Evolutionary conservation across 2,113 vertebrate species (phyloP).

Genomic region (Salvelinus sp.): DNA sequence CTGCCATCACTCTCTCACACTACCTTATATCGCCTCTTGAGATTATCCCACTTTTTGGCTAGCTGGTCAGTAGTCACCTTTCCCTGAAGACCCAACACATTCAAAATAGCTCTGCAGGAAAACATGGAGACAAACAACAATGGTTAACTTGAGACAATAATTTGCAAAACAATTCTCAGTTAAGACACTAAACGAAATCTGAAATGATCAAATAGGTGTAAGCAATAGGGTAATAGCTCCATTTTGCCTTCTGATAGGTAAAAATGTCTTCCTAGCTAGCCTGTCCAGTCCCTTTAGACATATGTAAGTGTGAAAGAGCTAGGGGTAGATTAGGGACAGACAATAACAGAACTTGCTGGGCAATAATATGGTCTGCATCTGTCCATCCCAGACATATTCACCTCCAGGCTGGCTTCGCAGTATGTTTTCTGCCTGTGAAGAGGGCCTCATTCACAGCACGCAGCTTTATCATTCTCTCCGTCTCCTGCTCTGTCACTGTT

Average conservation of each 20-base stretch:
- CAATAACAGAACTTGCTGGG: too few species aligned
- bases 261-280: too few species aligned
- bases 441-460: conserved; percentile 63
- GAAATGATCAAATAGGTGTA: not conserved
- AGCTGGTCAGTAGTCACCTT: conserved; percentile 71
- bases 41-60: conserved; percentile 73
- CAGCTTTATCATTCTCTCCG: conserved; percentile 64
- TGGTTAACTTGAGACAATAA: too few species aligned
- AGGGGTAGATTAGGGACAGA: too few species aligned
- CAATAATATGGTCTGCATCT: too few species aligned
- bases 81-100: conserved; percentile 68
- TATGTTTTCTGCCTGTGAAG: conserved; percentile 68
- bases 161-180: not conserved
- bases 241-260: too few species aligned
- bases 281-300: not conserved
- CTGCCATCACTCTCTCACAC: not conserved
- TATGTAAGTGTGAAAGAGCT: too few species aligned
- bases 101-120: conserved; percentile 61
- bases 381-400: conserved; percentile 21
- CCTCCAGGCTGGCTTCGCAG: conserved; percentile 71
- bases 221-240: too few species aligned
- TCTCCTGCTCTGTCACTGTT: conserved; percentile 62
- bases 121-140: not conserved
- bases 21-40: conserved; percentile 72
- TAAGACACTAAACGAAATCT: not conserved